phyloP scores from a whole-genome alignment of 2,888 invertebrate genomes.

The Polymixis flavicincta region DNA sequence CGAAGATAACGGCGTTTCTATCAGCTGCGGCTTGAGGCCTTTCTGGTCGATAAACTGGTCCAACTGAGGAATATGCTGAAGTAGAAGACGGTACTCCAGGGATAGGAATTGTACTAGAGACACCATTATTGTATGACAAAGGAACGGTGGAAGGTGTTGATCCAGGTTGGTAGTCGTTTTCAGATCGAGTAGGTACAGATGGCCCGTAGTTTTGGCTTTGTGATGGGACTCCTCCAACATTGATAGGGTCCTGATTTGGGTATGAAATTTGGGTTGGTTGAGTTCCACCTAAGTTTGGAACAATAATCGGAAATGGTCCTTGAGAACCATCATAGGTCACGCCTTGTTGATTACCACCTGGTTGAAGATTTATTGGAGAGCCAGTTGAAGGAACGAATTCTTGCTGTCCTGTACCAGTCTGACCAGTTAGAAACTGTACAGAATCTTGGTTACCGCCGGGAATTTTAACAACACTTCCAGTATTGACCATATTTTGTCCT shows the following conservation, averaged over 20 bases:
- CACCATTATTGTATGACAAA: conserved; percentile 5
- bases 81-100: conserved; percentile 18
- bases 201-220: conserved; percentile 8
- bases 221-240: not conserved
- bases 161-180: conserved; percentile 22
- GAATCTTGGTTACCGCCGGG: conserved; percentile 17
- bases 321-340: conserved; percentile 16
- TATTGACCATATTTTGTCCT: conserved; percentile 11
- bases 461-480: conserved; percentile 11
- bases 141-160: not conserved
- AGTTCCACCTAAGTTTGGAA: not conserved
- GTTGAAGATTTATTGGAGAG: conserved; percentile 16
- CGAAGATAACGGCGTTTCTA: conserved; percentile 77
- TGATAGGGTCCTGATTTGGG: conserved; percentile 14
- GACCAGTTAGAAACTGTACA: conserved; percentile 23
- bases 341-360: conserved; percentile 15
- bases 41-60: conserved; percentile 59
- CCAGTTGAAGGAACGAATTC: conserved; percentile 10
- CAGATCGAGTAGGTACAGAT: conserved; percentile 9
- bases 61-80: conserved; percentile 7
- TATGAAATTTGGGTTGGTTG: conserved; percentile 18
- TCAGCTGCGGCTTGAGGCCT: conserved; percentile 77
- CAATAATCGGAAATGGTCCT: conserved; percentile 4
- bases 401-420: conserved; percentile 13
- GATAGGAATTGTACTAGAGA: conserved; percentile 23